These are phyloP conservation scores for Prosapia bicincta DNA, from an alignment of 2,888 invertebrate species.

Conservation along the genomic window DNA sequence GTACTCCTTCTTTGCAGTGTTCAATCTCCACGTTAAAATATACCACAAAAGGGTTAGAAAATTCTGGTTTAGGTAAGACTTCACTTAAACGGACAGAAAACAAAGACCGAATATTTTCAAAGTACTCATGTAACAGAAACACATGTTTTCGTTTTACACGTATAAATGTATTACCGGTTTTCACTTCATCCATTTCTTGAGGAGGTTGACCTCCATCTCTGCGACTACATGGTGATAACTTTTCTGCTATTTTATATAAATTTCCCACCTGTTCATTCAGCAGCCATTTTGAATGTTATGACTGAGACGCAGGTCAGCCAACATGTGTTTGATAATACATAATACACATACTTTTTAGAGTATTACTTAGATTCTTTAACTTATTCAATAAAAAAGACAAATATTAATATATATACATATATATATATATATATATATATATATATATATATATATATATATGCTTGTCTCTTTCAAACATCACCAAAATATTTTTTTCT, in stretches of 20 bases:
- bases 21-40: conserved; percentile 34
- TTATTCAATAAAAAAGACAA: no score
- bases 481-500: no score
- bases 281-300: conserved; percentile 18
- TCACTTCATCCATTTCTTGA: conserved; percentile 39
- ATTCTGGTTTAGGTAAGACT: conserved; percentile 30
- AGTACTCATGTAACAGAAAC: conserved; percentile 34
- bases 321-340: background rate
- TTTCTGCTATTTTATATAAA: conserved; percentile 1
- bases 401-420: no score
- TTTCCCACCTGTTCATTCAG: conserved; percentile 18
- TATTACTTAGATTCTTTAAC: no score
- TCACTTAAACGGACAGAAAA: conserved; percentile 38
- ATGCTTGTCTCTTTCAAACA: no score
- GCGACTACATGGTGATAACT: conserved; percentile 28
- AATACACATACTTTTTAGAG: no score
- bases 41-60: conserved; percentile 21
- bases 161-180: conserved; percentile 31
- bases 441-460: no score
- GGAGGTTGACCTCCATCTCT: conserved; percentile 38
- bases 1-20: conserved; percentile 9
- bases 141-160: conserved; percentile 38
- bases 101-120: conserved; percentile 35
- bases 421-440: no score
- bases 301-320: background rate